These are phyloP conservation scores for Arion vulgaris DNA, from an alignment of 1,140 invertebrate genomes.

Conservation along the genomic window DNA sequence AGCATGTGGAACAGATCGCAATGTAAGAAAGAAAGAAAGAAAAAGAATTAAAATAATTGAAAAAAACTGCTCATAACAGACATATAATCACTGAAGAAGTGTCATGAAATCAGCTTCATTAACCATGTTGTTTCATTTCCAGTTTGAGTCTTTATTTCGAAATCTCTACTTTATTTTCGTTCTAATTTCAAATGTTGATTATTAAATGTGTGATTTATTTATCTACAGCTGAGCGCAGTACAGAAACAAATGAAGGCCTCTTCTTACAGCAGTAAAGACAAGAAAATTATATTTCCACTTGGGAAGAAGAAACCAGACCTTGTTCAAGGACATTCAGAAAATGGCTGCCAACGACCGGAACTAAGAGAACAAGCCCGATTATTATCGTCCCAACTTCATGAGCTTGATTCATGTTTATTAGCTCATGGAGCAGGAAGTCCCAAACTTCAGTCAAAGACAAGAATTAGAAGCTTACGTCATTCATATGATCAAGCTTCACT, in stretches of 20 bases:
- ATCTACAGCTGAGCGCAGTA: conserved; percentile 6
- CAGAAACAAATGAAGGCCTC: conserved; percentile 2
- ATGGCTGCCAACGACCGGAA: background rate
- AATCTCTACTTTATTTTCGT: too few relatives aligned
- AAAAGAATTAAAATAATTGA: too few relatives aligned
- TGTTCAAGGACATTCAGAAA: conserved; percentile 9
- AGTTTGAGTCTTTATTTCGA: too few relatives aligned
- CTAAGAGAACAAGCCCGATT: conserved; percentile 11
- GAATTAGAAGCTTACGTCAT: conserved; percentile 16
- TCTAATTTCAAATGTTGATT: too few relatives aligned
- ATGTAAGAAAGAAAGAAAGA: too few relatives aligned
- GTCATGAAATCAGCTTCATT: too few relatives aligned
- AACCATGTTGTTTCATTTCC: too few relatives aligned
- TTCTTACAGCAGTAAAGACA: background rate
- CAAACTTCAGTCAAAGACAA: background rate
- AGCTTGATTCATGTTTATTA: background rate
- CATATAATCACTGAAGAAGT: too few relatives aligned
- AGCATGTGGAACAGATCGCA: too few relatives aligned
- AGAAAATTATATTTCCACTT: conserved; percentile 4
- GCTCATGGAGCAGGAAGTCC: background rate
- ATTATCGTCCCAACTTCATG: conserved; percentile 21
- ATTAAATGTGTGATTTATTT: too few relatives aligned
- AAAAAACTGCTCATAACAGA: too few relatives aligned
- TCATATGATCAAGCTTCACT: conserved; percentile 13
- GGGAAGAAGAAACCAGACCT: conserved; percentile 15